Evolutionary conservation across 2,888 invertebrate species (phyloP).

Genomic region (Nysson spinosus): DNA sequence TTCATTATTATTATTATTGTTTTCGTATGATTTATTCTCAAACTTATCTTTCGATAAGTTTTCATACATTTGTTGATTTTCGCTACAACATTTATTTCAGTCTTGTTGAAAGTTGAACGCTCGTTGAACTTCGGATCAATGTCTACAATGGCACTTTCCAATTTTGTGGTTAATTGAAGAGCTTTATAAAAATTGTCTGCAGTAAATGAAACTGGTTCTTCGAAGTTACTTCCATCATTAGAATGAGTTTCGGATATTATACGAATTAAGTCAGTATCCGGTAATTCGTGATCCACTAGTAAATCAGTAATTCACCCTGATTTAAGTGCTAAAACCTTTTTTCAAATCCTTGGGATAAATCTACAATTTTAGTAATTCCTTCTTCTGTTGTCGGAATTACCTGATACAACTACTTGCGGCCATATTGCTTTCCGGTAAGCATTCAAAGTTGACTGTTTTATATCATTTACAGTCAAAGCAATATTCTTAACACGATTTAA

Average conservation of each 20-base stretch:
- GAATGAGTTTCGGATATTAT: constrained; percentile 1
- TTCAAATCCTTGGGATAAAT: constrained; percentile 10
- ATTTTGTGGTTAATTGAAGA: too few relatives aligned
- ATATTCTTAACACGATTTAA: constrained; percentile 14
- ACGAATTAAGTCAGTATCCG: constrained; percentile 9
- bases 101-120: too few relatives aligned
- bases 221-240: background rate
- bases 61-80: too few relatives aligned
- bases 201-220: constrained; percentile 10
- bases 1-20: too few relatives aligned
- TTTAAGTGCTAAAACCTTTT: constrained; percentile 8
- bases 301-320: background rate
- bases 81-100: too few relatives aligned
- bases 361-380: constrained; percentile 6
- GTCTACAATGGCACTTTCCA: too few relatives aligned
- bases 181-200: too few relatives aligned
- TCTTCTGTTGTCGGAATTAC: constrained; percentile 1
- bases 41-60: too few relatives aligned
- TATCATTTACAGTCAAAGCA: constrained; percentile 9
- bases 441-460: constrained; percentile 9
- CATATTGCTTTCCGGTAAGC: constrained; percentile 6
- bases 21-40: too few relatives aligned
- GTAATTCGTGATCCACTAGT: constrained; percentile 3
- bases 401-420: constrained; percentile 8
- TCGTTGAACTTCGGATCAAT: too few relatives aligned